These are phyloP conservation scores for Apis florea DNA, from an alignment of 1,140 invertebrate genomes.

Conservation along the genomic window DNA sequence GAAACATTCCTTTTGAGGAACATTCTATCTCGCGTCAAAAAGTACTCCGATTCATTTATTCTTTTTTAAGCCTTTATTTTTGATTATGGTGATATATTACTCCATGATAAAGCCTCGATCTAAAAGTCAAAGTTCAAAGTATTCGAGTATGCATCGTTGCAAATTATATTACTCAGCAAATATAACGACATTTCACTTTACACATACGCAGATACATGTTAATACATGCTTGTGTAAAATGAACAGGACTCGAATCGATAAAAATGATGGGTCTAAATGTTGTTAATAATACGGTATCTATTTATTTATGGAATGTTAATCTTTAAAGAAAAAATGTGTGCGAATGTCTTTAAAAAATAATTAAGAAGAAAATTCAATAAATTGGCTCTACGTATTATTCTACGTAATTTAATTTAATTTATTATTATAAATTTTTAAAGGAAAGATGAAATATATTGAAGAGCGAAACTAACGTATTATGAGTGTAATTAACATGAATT, in stretches of 20 bases:
- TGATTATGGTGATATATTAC: constrained; percentile 8
- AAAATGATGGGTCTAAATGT: not conserved
- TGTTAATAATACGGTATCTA: not conserved
- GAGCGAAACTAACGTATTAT: too few species aligned
- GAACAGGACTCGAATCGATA: constrained; percentile 7
- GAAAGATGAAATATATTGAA: too few species aligned
- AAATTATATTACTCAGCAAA: constrained; percentile 19
- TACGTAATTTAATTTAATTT: too few species aligned
- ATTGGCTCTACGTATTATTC: not conserved
- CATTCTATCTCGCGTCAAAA: not conserved
- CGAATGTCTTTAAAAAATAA: not conserved
- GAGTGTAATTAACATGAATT: too few species aligned
- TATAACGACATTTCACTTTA: constrained; percentile 27
- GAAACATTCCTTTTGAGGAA: not conserved
- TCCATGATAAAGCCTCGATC: constrained; percentile 11
- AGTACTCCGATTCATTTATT: constrained; percentile 16
- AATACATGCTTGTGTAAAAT: constrained; percentile 1
- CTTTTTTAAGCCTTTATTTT: constrained; percentile 24
- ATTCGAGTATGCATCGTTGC: constrained; percentile 17
- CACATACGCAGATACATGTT: not conserved
- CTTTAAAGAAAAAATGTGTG: not conserved
- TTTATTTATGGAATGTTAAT: not conserved
- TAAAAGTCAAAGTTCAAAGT: constrained; percentile 32
- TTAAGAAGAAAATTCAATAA: not conserved
- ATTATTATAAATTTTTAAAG: too few species aligned